These are phyloP conservation scores for Ochropacha duplaris DNA, from an alignment of 2,888 invertebrate species.

Conservation along the genomic window DNA sequence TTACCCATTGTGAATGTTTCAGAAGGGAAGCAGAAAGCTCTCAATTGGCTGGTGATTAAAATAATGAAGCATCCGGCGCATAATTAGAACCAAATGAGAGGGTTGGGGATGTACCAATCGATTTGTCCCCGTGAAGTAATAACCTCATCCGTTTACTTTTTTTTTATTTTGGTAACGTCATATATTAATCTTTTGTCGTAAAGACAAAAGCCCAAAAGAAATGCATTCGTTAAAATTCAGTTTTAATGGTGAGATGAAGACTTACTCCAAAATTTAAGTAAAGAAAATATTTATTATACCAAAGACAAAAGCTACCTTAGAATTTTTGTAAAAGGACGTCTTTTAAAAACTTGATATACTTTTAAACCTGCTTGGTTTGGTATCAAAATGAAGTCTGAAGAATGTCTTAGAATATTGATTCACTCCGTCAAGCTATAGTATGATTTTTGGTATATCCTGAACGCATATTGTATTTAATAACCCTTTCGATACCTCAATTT, in stretches of 20 bases:
- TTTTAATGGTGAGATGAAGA: too few species aligned
- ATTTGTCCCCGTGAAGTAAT: slow-evolving; percentile 77
- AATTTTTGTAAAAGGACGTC: too few species aligned
- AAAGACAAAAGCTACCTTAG: too few species aligned
- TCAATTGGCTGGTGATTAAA: slow-evolving; percentile 63
- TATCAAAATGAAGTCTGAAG: too few species aligned
- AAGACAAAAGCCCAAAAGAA: neutral
- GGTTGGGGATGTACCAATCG: slow-evolving; percentile 68
- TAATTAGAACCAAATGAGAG: slow-evolving; percentile 80
- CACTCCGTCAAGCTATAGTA: too few species aligned
- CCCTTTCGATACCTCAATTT: neutral
- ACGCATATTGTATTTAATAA: neutral
- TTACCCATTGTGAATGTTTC: slow-evolving; percentile 21
- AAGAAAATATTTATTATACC: too few species aligned
- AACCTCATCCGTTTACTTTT: slow-evolving; percentile 64
- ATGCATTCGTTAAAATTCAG: neutral
- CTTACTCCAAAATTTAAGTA: too few species aligned
- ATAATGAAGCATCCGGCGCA: slow-evolving; percentile 74
- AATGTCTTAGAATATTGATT: too few species aligned
- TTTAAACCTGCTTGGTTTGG: too few species aligned
- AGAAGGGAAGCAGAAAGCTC: slow-evolving; percentile 55
- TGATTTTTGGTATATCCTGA: neutral
- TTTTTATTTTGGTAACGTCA: slow-evolving; percentile 22
- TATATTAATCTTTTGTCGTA: slow-evolving; percentile 11
- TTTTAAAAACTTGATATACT: too few species aligned